These are phyloP conservation scores for Esox masquinongy DNA, from an alignment of 2,797 vertebrate species.

Conservation along the genomic window DNA sequence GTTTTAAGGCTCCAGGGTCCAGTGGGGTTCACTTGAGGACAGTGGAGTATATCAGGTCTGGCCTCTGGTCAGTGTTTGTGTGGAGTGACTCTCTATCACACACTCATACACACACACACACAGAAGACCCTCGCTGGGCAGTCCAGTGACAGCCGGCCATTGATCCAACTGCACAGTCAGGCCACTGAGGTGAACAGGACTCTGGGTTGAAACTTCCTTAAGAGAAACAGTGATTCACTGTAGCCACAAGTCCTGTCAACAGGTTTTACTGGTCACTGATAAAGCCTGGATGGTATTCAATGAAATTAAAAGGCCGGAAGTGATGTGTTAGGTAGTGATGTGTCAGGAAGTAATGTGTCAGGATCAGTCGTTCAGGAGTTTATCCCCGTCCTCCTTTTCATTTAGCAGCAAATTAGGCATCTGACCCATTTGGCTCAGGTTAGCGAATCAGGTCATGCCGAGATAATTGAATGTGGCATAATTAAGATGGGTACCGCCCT, in stretches of 20 bases:
- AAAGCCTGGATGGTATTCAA: neutral
- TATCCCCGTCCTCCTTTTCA: constrained; percentile 37
- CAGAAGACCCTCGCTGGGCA: neutral
- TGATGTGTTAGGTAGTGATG: neutral
- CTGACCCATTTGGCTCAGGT: neutral
- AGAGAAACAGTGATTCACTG: constrained; percentile 57
- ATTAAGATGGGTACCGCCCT: constrained; percentile 54
- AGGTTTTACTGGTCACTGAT: constrained; percentile 22
- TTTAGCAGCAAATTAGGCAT: constrained; percentile 36
- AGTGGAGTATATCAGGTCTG: constrained; percentile 36
- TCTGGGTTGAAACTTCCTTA: constrained; percentile 52
- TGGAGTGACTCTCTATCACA: constrained; percentile 32
- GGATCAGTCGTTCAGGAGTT: constrained; percentile 18
- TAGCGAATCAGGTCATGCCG: constrained; percentile 43
- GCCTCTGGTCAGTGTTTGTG: constrained; percentile 55
- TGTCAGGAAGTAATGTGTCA: neutral
- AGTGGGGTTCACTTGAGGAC: constrained; percentile 26
- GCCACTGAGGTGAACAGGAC: constrained; percentile 50
- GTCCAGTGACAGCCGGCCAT: constrained; percentile 50
- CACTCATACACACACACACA: constrained; percentile 16
- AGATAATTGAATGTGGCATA: constrained; percentile 59
- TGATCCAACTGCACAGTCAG: constrained; percentile 56
- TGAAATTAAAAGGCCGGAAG: neutral
- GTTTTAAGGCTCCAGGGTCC: constrained; percentile 42
- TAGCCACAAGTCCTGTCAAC: constrained; percentile 28